Base-by-base conservation (phyloP, 2,113 vertebrate genomes). In the Ameiurus melas region DNA sequence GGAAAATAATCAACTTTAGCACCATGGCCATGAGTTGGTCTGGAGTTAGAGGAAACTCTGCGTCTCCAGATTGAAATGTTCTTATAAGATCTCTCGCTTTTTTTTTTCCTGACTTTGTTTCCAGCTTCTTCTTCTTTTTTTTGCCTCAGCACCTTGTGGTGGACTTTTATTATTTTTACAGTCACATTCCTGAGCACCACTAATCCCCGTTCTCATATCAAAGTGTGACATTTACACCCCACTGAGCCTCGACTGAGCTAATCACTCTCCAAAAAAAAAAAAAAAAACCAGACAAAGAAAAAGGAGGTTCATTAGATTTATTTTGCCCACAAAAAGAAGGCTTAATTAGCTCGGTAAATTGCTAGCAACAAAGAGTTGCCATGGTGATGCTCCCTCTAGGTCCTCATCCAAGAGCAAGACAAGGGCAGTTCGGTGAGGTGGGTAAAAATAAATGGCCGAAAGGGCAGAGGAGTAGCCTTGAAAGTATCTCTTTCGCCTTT, bases 341-440 rank as follows among this genome's bases (percentile, higher is more conserved):
- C 80, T 89, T 88, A 85, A 90, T 91, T 88, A 85, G 60, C 60
- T 84, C 39, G n/a, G 62, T 91, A 89, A 92, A 90, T 80, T 53
- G 36, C 83, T 68, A 17, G 47, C 83, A 55, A 27, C 66, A 64
- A 51, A 64, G 70, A 77, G 84, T 87, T 88, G 71, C 89, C 86
- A 85, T 91, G 90, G 83, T 47, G 88, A 90, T 43, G 1, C 75
- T 27, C 27, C 75, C 39, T 53, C 68, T 8, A 19, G 43, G 36
- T 81, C 47, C 43, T 64, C 55, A 39, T 86, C 27, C 57, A 47
- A 39, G 80, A 86, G 55, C 22, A 33, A 75, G 70, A 57, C 83
- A 7, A n/a, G 86, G 80, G 83, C 84, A 85, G 70, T 66, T 77
- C n/a, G 33, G 82, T 86, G 75, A 83, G 55, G 14, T 20, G 75